A percentile compares a stretch with the other conserved stretches of the same genome.
Conservation (phyloP, 2,113 vertebrate genomes). For the Hemiprocne comata region DNA sequence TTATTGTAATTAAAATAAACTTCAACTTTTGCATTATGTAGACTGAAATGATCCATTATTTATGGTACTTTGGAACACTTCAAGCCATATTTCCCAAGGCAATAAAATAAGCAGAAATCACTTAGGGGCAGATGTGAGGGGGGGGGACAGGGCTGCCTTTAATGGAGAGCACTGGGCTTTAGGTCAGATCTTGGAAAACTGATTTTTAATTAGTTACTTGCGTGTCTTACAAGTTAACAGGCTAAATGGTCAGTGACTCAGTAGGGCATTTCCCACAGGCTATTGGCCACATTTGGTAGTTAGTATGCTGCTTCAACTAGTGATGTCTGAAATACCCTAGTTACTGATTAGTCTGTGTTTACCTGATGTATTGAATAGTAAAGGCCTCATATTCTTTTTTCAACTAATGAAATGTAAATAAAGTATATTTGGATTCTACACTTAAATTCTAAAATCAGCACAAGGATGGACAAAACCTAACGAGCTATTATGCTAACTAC, state of each 20-base stretch:
- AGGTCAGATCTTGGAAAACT: slow-evolving; percentile 41
- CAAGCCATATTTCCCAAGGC: not conserved
- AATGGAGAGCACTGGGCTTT: not conserved
- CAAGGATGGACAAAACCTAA: not conserved
- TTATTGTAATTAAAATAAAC: slow-evolving; percentile 6
- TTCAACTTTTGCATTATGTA: not conserved
- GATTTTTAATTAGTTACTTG: slow-evolving; percentile 57
- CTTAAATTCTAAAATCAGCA: not conserved
- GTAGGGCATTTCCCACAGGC: slow-evolving; percentile 12
- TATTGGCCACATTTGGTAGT: not conserved
- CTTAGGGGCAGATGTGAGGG: not conserved
- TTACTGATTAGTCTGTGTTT: not conserved
- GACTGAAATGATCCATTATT: not conserved
- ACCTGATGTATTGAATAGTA: not conserved
- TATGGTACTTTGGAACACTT: not conserved
- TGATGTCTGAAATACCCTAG: not conserved
- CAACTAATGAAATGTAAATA: not conserved
- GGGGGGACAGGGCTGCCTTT: not conserved
- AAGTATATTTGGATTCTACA: not conserved
- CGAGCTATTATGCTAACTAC: not conserved
- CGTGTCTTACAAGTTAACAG: slow-evolving; percentile 35
- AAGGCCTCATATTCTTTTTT: not conserved
- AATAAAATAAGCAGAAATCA: slow-evolving; percentile 31
- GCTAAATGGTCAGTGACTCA: slow-evolving; percentile 1
- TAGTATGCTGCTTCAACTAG: not conserved